Evolutionary conservation across 2,797 vertebrate genomes (phyloP), one percentile per base, ranked within the genome.

Genomic region (Notamacropus eugenii): DNA sequence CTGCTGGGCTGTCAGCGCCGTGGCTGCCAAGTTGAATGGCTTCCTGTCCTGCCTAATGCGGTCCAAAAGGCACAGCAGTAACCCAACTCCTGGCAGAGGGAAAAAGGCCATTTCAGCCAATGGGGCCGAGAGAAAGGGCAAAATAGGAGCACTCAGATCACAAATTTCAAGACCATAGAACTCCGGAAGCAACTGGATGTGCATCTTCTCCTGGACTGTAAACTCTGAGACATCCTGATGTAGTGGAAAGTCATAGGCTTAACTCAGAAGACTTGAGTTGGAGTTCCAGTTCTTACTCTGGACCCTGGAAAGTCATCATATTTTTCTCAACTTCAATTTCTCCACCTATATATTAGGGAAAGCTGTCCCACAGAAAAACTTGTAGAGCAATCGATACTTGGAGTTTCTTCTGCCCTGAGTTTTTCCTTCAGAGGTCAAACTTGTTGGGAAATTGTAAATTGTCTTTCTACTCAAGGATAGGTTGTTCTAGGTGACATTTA

Each of bases 1-100:
- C 40, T 87, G 74, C 74, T 87, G 74, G 74, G 74, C 40, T 87
- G 74, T 87, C 40, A 87, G 40, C 2, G 0, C 90, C 92, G n/a
- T 0, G 57, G 67, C 96, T 96, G 96, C 96, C 96, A 92, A 95
- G 93, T 40, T 97, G 46, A 95, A 94, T 40, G 0, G 54, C 52
- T 92, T 91, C 93, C 96, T 91, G 40, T 50, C 40, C 40, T 52
- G 93, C 16, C 28, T 95, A 34, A 57, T 92, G 59, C 34, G 1
- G 50, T 74, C 91, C 93, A n/a, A 29, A 91, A 57, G 74, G 40
- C 74, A 46, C 74, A 27, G 40, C 74, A 87, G 67, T 87, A 87
- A 27, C 74, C 24, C 62, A n/a, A 87, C 22, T 87, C 74, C 46
- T 87, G 95, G 92, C 14, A 13, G 93, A 62, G 92, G 93, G 67